These are phyloP conservation scores for Balaeniceps rex DNA, from an alignment of 2,113 vertebrate species.

Conservation along the genomic window DNA sequence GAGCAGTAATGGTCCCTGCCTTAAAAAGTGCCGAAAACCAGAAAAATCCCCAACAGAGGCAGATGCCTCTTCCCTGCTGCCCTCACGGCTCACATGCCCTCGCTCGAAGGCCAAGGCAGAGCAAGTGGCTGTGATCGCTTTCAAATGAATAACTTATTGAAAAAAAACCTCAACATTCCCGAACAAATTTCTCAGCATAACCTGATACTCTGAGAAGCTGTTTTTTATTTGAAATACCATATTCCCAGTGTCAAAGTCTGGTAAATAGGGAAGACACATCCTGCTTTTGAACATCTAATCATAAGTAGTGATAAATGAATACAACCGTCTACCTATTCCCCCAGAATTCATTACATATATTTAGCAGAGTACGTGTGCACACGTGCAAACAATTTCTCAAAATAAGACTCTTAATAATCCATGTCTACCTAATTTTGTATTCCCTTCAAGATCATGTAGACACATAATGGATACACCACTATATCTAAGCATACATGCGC, in stretches of 20 bases:
- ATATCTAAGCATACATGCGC: too few species aligned
- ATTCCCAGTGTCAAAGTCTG: not conserved
- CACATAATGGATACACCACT: not conserved
- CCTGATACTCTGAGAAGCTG: not conserved
- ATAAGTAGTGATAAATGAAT: not conserved
- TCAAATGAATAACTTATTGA: not conserved
- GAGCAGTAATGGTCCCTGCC: not conserved
- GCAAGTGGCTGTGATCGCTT: not conserved
- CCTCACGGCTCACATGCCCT: rapidly evolving
- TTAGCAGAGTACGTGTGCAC: not conserved
- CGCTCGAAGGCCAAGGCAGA: not conserved
- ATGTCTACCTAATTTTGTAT: not conserved
- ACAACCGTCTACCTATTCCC: not conserved
- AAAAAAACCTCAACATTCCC: not conserved
- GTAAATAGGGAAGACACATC: not conserved
- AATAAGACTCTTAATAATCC: not conserved
- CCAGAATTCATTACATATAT: not conserved
- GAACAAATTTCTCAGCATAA: not conserved
- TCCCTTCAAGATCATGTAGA: not conserved
- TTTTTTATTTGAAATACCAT: not conserved
- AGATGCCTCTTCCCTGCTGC: not conserved
- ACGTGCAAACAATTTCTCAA: not conserved
- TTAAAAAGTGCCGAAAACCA: not conserved
- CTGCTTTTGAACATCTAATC: not conserved
- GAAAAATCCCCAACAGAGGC: not conserved